Base-by-base conservation (phyloP, 2,888 invertebrate genomes). In the Drosophila emarginata region DNA sequence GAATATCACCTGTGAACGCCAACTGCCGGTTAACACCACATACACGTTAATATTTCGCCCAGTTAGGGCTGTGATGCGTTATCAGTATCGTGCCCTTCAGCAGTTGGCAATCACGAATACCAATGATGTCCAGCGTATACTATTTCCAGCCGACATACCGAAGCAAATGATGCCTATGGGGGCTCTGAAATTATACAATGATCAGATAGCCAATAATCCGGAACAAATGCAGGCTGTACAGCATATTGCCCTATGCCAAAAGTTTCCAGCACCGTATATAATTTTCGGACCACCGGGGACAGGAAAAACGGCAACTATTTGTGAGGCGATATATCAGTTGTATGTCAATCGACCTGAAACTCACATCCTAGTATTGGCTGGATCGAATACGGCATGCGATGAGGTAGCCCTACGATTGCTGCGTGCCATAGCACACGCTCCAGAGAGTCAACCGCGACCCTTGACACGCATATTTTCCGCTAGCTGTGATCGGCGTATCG, bases 341-440 rank as follows among this genome's bases (percentile, higher is more conserved):
- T 78, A 84, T 67, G 70, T 85, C 51, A 63, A 63, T 2, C 89
- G 90, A n/a, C 90, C 92, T 0, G 81, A 91, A 0, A 90, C 91
- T 4, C 91, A 90, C 66, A 93, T 96, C 70, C 91, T 96, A 28
- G 93, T 95, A 2, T 94, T 95, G 79, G 93, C 95, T 0, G 94
- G 95, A 0, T 95, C 96, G 1, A 96, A 96, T 90, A 93, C 94
- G 65, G 95, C 96, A 11, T 95, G 95, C 57, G 95, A 96, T 91
- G 94, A 95, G 85, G 91, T 96, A 51, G 93, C 94, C 0, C 80
- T 91, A 67, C 90, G 93, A 71, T 86, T 94, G 36, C 76, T 92
- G 11, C 89, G 90, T 61, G 74, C 65, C n/a, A 74, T 90, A n/a
- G 51, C 64, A 3, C 74, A 80, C 7, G 51, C 32, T 4, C 67